Conservation (phyloP, 2,888 invertebrate genomes). For the Tyria jacobaeae region DNA sequence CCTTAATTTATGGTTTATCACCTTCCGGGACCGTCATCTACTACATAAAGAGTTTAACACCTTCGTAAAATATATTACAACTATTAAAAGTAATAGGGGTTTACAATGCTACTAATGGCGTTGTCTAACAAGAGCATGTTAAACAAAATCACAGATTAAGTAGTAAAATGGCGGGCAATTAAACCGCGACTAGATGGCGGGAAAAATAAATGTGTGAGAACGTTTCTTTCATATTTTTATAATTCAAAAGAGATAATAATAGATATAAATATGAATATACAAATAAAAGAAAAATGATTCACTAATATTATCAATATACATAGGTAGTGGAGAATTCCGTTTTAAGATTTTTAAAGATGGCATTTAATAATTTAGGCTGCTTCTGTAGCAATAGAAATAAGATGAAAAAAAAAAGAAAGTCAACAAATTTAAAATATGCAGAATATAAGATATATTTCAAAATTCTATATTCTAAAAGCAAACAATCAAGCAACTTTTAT, state of each 20-base stretch:
- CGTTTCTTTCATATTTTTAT: not conserved
- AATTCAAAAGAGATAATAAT: not conserved
- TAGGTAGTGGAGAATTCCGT: no score
- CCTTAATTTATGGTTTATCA: not conserved
- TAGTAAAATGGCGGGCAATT: not conserved
- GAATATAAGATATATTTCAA: no score
- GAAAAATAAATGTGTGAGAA: not conserved
- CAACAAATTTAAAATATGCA: not conserved
- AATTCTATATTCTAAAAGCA: no score
- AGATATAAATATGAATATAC: not conserved
- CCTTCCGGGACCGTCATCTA: not conserved
- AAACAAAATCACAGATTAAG: not conserved
- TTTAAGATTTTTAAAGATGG: no score
- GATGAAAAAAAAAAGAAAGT: not conserved
- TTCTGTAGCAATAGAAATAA: not conserved
- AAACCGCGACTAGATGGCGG: not conserved
- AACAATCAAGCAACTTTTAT: not conserved
- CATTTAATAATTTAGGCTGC: no score
- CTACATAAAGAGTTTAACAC: slow-evolving; percentile 22
- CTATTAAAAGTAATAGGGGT: slow-evolving; percentile 37
- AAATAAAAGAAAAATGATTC: no score
- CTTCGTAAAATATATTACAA: slow-evolving; percentile 23
- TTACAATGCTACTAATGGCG: slow-evolving; percentile 26
- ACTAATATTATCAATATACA: no score
- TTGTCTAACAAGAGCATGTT: slow-evolving; percentile 11